These are phyloP conservation scores for Oreohelix idahoensis DNA, from an alignment of 1,140 invertebrate genomes.

Conservation along the genomic window DNA sequence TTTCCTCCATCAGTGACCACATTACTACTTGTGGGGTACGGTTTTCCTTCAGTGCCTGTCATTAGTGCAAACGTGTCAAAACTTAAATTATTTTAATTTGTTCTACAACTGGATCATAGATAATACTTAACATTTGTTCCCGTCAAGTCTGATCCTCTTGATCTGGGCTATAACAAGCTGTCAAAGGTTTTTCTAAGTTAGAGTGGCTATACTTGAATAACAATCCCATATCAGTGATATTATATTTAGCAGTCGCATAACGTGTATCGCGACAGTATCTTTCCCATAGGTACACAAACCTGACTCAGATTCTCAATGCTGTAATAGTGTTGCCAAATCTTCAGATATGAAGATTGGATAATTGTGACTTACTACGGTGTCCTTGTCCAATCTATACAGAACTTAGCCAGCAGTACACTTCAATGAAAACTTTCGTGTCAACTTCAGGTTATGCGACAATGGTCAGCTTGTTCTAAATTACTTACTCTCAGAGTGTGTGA, in stretches of 20 bases:
- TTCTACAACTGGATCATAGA: neutral
- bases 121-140: neutral
- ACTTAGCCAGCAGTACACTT: neutral
- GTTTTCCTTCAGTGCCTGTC: neutral
- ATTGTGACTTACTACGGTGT: neutral
- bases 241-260: neutral
- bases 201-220: neutral
- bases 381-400: neutral
- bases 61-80: neutral
- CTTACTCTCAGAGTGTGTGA: too few species aligned
- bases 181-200: neutral
- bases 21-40: neutral
- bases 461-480: too few species aligned
- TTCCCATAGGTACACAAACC: neutral
- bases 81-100: neutral
- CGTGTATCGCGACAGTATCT: neutral
- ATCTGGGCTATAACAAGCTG: neutral
- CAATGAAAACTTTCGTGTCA: too few species aligned
- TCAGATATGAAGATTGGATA: neutral
- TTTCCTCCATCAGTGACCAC: neutral
- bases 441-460: too few species aligned
- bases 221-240: neutral
- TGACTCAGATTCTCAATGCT: neutral
- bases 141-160: neutral
- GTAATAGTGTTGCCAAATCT: neutral